Conservation (phyloP, 2,888 invertebrate species). For the Sialis lutaria region DNA sequence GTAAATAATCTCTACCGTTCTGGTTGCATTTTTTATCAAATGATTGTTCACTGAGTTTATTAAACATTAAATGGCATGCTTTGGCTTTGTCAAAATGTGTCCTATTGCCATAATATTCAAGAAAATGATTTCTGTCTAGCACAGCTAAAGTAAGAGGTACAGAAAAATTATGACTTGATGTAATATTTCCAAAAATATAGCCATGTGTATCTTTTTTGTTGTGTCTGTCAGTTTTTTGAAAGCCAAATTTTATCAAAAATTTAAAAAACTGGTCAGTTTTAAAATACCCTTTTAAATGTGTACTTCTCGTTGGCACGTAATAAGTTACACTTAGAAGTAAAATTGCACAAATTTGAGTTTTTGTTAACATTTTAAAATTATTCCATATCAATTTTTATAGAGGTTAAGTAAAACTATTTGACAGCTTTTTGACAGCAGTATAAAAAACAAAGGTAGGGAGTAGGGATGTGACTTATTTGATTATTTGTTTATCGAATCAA, state of each 20-base stretch:
- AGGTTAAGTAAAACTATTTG: too few relatives aligned
- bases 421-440: too few relatives aligned
- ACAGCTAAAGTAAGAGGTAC: conserved; percentile 72
- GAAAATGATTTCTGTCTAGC: conserved; percentile 71
- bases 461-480: too few relatives aligned
- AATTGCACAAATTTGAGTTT: too few relatives aligned
- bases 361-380: too few relatives aligned
- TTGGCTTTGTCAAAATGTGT: conserved; percentile 41
- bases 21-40: conserved; percentile 72
- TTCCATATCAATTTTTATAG: too few relatives aligned
- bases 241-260: conserved; percentile 88
- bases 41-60: conserved; percentile 61
- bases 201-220: conserved; percentile 76
- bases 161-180: conserved; percentile 46
- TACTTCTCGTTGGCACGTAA: conserved; percentile 14
- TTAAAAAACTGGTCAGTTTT: conserved; percentile 63
- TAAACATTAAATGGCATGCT: conserved; percentile 78
- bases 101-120: conserved; percentile 77
- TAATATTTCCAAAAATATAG: conserved; percentile 91
- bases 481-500: too few relatives aligned
- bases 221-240: conserved; percentile 86
- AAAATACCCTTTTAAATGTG: conserved; percentile 46
- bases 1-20: conserved; percentile 57
- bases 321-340: too few relatives aligned
- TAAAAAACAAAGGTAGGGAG: too few relatives aligned